A percentile compares a stretch with the other conserved stretches of the same genome.
Conservation (phyloP, 2,797 vertebrate genomes). For the Neoniphon sammara region DNA sequence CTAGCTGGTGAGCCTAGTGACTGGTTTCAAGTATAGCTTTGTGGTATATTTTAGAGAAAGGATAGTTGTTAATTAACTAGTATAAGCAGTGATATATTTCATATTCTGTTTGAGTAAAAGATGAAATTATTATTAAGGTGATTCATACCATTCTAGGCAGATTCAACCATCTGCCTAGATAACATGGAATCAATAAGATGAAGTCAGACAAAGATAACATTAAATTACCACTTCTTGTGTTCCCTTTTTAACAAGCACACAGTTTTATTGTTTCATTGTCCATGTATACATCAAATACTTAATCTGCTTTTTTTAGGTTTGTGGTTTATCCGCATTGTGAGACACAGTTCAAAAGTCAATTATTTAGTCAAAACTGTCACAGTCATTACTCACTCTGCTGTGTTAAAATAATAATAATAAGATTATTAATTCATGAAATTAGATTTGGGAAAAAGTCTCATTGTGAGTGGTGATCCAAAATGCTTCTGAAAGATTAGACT, state of each 20-base stretch:
- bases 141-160: no score
- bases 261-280: slow-evolving; percentile 1
- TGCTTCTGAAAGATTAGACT: slow-evolving; percentile 51
- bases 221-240: neutral
- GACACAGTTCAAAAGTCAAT: slow-evolving; percentile 18
- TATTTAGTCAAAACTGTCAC: slow-evolving; percentile 48
- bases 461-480: slow-evolving; percentile 54
- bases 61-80: neutral
- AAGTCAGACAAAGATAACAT: slow-evolving; percentile 28
- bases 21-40: no score
- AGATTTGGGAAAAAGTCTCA: slow-evolving; percentile 51
- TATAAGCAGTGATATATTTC: neutral
- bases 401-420: slow-evolving; percentile 57
- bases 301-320: slow-evolving; percentile 7
- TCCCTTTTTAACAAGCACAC: slow-evolving; percentile 30
- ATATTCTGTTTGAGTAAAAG: slow-evolving; percentile 11
- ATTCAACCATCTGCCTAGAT: neutral
- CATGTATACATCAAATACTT: slow-evolving; percentile 19
- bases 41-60: neutral
- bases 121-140: slow-evolving; percentile 35
- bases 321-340: slow-evolving; percentile 31
- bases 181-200: slow-evolving; percentile 37
- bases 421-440: slow-evolving; percentile 62
- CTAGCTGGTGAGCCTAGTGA: no score
- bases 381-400: slow-evolving; percentile 46